Evolutionary conservation across 2,113 vertebrate genomes (phyloP), one percentile per base, ranked within the genome.

Genomic region (Caranx ignobilis): DNA sequence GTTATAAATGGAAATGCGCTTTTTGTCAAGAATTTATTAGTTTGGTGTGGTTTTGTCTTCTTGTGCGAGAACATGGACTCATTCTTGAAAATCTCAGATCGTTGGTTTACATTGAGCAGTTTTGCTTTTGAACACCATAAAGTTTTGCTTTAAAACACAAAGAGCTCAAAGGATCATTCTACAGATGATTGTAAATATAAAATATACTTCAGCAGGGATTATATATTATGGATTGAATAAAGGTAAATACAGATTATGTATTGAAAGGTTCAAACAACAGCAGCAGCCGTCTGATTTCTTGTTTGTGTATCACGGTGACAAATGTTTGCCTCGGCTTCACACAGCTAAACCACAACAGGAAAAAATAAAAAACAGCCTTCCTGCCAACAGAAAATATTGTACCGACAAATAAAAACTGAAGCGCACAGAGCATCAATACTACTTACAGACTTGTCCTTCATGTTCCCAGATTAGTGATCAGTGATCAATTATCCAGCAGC

Each of bases 371-470:
- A 77, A 81, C 82, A 71, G 73, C 47, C 81, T 88, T 90, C 89
- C 83, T 88, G 86, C 65, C 76, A 68, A 75, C 77, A 85, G 11
- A 78, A 62, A 63, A 61, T 37, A 10, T 50, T 9, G 75, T 57
- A 50, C 56, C 71, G 21, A 78, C 35, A 50, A 9, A 11, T 16
- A 68, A 32, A 63, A 71, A 71, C 26, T 70, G 73, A 48, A 48
- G 77, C 3, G 2, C 21, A 34, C 19, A 43, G 35, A 6, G 45
- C 12, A 11, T 19, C 9, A 3, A n/a, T 16, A 64, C 15, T 91
- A 92, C 92, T 93, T 63, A 91, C 91, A 91, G 72, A 77, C 56
- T 75, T 54, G 83, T 87, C 68, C 88, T 91, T 91, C 89, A 91
- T 93, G 75, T 48, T 69, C 70, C 50, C 69, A 48, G 18, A 26